Base-by-base conservation (phyloP, 1,140 invertebrate genomes). In the Trichonephila inaurata region DNA sequence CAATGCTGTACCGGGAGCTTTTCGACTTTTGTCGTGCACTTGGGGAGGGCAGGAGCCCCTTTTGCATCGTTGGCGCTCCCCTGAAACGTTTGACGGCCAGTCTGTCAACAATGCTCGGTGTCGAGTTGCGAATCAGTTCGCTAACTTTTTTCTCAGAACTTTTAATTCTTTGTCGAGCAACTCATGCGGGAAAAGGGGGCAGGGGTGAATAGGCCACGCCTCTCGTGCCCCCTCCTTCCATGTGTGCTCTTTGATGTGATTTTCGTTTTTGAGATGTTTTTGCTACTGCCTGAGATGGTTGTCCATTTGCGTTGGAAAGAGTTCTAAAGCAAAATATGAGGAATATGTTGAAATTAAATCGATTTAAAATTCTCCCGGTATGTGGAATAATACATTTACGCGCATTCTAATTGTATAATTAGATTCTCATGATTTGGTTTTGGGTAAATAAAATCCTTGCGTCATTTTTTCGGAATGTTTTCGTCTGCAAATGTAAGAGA, bases 51-150 rank as follows among this genome's bases (percentile, higher is more conserved):
- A 40, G 2, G 33, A 28, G 72, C 18, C 33, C 72, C 18, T 40
- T 77, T 77, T 77, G 28, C 28, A 40, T 77, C 72, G 72, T 19
- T 19, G 62, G 28, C 12, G 14, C 72, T 24, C 28, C 72, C 28
- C 28, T 77, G 40, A 77, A 77, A 77, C 72, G 72, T 77, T 77
- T 40, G 69, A 69, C 66, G 66, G 64, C 51, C 51, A 51, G 66
- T 24, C 33, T 19, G 14, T 2, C 72, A 77, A 77, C 72, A 77
- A 77, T 77, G 28, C 72, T 18, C 24, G 72, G 72, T 77, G 72
- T 77, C 72, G 72, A 77, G 72, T 77, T 77, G 28, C 72, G 72
- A 77, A 77, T 77, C 72, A 77, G 28, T 77, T 40, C 72, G 72
- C 33, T 24, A 12, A n/a, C 24, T 69, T 69, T 69, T 24, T 69